phyloP scores from a whole-genome alignment of 1,140 invertebrate genomes.

The Hycleus phaleratus region DNA sequence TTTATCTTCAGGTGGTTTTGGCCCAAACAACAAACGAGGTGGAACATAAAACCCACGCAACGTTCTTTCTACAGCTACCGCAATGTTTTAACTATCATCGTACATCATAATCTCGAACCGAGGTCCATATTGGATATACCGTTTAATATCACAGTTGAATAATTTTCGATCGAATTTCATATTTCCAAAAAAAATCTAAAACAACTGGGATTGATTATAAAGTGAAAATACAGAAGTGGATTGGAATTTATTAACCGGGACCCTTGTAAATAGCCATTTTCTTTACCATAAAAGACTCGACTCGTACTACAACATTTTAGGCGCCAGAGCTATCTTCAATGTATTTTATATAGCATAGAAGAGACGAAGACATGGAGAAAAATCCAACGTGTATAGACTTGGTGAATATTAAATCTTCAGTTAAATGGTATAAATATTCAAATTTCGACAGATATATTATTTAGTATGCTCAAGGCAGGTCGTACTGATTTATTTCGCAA shows the following conservation, averaged over 20 bases:
- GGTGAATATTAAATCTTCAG: conserved; percentile 12
- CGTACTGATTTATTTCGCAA: conserved; percentile 13
- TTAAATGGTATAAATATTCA: conserved; percentile 19
- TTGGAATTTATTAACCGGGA: conserved; percentile 14
- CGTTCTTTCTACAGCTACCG: conserved; percentile 22
- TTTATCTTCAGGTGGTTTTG: conserved; percentile 16
- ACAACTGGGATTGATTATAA: conserved; percentile 12
- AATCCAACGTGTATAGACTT: conserved; percentile 11
- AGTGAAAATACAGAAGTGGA: conserved; percentile 12
- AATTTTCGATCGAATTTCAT: conserved; percentile 7
- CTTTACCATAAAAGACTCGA: conserved; percentile 24
- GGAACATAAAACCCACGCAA: conserved; percentile 24
- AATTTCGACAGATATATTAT: conserved; percentile 15
- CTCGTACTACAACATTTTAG: conserved; percentile 22
- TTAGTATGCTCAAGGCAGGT: conserved; percentile 3
- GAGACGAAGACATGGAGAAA: background rate
- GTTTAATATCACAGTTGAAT: conserved; percentile 21
- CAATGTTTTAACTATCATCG: conserved; percentile 23
- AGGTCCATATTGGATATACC: conserved; percentile 20
- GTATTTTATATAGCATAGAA: background rate
- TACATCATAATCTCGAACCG: conserved; percentile 25
- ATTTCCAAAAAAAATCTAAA: conserved; percentile 2
- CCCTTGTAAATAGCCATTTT: conserved; percentile 20
- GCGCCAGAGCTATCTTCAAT: conserved; percentile 23
- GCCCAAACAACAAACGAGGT: conserved; percentile 13